Evolutionary conservation across 1,140 invertebrate species (phyloP).

Genomic region (Drosophila mauritiana): DNA sequence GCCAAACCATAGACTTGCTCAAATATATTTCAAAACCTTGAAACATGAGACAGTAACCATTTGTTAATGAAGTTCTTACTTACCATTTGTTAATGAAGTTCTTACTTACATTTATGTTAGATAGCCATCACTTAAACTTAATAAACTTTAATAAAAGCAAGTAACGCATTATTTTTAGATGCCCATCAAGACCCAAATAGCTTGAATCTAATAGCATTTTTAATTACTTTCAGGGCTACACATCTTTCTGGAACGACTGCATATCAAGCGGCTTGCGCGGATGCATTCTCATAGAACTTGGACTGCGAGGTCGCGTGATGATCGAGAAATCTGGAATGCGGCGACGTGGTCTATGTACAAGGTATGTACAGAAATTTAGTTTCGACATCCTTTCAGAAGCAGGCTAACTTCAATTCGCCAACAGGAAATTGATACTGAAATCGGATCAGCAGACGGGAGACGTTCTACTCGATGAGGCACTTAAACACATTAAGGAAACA

Average conservation of each 20-base stretch:
- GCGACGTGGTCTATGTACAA: slow-evolving; percentile 93
- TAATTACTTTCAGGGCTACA: slow-evolving; percentile 93
- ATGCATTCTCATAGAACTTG: slow-evolving; percentile 99
- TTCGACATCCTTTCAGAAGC: background rate
- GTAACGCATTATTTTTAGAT: too few relatives aligned
- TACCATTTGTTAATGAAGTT: background rate
- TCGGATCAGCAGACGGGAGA: slow-evolving; percentile 97
- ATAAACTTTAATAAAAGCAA: too few relatives aligned
- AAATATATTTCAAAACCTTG: slow-evolving; percentile 4
- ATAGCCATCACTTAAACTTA: too few relatives aligned
- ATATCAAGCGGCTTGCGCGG: slow-evolving; percentile 99
- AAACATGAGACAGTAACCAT: slow-evolving; percentile 2
- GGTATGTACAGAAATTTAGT: slow-evolving; percentile 86
- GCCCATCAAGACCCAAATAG: background rate
- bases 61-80: too few relatives aligned
- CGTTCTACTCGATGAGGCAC: slow-evolving; percentile 98
- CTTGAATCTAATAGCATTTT: background rate
- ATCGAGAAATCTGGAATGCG: slow-evolving; percentile 98
- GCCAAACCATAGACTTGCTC: background rate
- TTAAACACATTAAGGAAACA: slow-evolving; percentile 99
- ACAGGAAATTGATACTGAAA: slow-evolving; percentile 87
- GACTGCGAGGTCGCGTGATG: slow-evolving; percentile 96
- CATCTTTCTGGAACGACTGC: slow-evolving; percentile 99
- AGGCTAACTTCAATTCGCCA: background rate
- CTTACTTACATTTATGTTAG: too few relatives aligned